phyloP scores from a whole-genome alignment of 1,140 invertebrate species.

The Cylas formicarius region DNA sequence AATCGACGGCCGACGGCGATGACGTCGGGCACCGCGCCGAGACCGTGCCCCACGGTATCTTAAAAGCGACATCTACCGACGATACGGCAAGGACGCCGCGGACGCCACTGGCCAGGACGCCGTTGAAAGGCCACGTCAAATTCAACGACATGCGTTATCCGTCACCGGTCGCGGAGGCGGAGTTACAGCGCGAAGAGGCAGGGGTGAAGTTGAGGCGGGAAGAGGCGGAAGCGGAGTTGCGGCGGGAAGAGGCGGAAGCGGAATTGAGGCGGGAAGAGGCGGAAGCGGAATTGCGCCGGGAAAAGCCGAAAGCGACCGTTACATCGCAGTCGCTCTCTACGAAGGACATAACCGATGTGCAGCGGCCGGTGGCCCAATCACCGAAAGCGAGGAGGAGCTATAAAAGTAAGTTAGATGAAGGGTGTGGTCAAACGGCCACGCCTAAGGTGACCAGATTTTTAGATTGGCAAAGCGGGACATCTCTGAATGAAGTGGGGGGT shows the following conservation, averaged over 20 bases:
- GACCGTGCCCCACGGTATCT: conserved; percentile 2
- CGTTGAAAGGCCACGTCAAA: conserved; percentile 20
- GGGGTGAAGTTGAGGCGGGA: conserved; percentile 3
- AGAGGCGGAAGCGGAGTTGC: not conserved
- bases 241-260: conserved; percentile 6
- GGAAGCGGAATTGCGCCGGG: conserved; percentile 3
- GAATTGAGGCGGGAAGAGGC: not conserved
- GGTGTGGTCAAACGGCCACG: not conserved
- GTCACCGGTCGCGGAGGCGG: conserved; percentile 1
- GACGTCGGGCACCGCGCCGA: too few relatives aligned
- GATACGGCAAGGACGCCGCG: conserved; percentile 1
- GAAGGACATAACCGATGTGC: not conserved
- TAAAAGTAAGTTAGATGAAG: conserved; percentile 23
- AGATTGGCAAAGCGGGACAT: not conserved
- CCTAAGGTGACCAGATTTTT: conserved; percentile 1
- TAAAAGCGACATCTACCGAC: not conserved
- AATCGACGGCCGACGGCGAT: too few relatives aligned
- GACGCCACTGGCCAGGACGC: conserved; percentile 9
- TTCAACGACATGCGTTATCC: conserved; percentile 19
- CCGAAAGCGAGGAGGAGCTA: conserved; percentile 28
- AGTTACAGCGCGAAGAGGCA: not conserved
- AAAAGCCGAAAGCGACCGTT: not conserved
- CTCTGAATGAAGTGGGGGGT: conserved; percentile 11
- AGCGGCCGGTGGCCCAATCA: conserved; percentile 9
- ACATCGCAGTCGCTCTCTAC: not conserved